Percentiles rank a stretch among this genome's conserved stretches.
These are phyloP conservation scores for Microctenopoma stevenorrisi DNA, from an alignment of 2,797 vertebrate genomes.

Conservation along the genomic window DNA sequence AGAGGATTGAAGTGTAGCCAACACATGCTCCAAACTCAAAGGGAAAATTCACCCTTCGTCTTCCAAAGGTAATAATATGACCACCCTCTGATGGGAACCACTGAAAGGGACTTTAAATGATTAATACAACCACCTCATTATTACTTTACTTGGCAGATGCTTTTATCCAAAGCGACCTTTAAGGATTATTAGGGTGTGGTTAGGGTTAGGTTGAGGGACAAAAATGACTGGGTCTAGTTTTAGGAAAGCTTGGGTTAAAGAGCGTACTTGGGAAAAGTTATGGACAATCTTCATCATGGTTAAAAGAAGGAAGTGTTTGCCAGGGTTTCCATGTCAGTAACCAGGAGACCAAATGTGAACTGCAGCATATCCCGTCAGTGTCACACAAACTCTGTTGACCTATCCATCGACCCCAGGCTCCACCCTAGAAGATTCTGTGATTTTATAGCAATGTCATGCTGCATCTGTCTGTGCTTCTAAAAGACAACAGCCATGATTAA, in stretches of 20 bases:
- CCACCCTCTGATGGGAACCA: background rate
- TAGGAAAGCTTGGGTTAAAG: slow-evolving; percentile 1
- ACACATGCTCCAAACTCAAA: background rate
- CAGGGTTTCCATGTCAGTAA: slow-evolving; percentile 2
- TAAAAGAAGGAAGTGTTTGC: slow-evolving; percentile 7
- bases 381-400: background rate
- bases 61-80: background rate
- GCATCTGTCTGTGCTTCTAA: background rate
- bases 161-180: too few relatives aligned
- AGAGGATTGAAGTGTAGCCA: background rate
- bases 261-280: slow-evolving; percentile 6
- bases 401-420: background rate
- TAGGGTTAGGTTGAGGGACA: background rate
- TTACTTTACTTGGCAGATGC: too few relatives aligned
- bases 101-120: background rate
- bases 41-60: background rate
- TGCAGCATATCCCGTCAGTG: background rate
- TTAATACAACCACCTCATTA: too few relatives aligned
- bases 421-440: slow-evolving; percentile 1
- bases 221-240: background rate
- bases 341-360: background rate
- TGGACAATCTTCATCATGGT: background rate
- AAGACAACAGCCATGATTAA: background rate
- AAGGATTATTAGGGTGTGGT: background rate
- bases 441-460: background rate